A percentile compares a stretch with the other conserved stretches of the same genome.
These are phyloP conservation scores for Clamator glandarius DNA, from an alignment of 2,797 vertebrate genomes.

Conservation along the genomic window DNA sequence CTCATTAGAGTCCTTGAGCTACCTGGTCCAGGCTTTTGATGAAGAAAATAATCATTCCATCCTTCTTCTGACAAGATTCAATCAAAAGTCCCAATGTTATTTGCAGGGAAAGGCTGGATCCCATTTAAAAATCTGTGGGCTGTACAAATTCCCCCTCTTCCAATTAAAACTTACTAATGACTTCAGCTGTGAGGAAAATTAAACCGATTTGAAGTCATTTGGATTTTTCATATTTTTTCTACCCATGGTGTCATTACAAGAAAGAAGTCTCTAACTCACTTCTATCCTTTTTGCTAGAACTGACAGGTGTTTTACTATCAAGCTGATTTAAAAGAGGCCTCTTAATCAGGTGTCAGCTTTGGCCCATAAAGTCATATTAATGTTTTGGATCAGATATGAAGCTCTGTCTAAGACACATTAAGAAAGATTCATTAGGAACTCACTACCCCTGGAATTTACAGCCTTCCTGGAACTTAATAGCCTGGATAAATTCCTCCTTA, in stretches of 20 bases:
- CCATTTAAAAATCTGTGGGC: neutral
- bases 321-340: constrained; percentile 59
- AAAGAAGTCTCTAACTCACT: neutral
- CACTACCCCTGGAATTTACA: constrained; percentile 61
- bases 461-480: constrained; percentile 56
- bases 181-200: neutral
- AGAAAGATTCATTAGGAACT: constrained; percentile 66
- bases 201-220: neutral
- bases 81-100: neutral
- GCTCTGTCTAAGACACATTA: constrained; percentile 53
- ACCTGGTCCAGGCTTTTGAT: neutral
- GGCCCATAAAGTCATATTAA: constrained; percentile 67
- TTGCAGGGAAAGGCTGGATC: neutral
- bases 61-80: neutral
- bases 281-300: constrained; percentile 8
- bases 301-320: constrained; percentile 28
- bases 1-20: neutral
- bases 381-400: constrained; percentile 64
- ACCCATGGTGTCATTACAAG: neutral
- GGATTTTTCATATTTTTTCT: neutral
- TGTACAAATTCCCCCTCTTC: neutral
- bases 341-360: constrained; percentile 67
- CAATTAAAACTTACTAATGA: neutral
- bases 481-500: constrained; percentile 55
- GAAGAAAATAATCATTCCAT: neutral